Evolutionary conservation across 2,888 invertebrate species (phyloP).

Genomic region (Smittia aterrima): DNA sequence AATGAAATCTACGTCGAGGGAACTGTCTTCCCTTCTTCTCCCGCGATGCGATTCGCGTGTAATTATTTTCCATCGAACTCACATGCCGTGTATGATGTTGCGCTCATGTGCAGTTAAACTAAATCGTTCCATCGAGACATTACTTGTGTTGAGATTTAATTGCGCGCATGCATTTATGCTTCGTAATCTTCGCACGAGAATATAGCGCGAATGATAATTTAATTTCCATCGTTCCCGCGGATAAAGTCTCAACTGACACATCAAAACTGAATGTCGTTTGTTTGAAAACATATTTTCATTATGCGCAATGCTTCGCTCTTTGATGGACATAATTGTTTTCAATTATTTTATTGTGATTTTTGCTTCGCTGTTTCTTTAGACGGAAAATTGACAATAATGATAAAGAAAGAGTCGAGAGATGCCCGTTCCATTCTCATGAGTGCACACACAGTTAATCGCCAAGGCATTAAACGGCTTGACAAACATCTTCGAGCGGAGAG

Average conservation of each 20-base stretch:
- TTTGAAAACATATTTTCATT: slow-evolving; percentile 8
- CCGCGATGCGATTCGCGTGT: slow-evolving; percentile 3
- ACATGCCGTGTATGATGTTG: slow-evolving; percentile 14
- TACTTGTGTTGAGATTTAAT: slow-evolving; percentile 5
- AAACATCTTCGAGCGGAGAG: not conserved
- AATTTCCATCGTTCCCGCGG: slow-evolving; percentile 4
- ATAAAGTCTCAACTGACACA: not conserved
- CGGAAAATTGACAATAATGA: slow-evolving; percentile 21
- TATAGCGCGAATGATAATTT: slow-evolving; percentile 17
- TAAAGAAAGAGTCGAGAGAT: not conserved
- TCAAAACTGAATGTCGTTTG: not conserved
- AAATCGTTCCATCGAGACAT: slow-evolving; percentile 14
- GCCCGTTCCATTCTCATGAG: not conserved
- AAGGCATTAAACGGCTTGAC: not conserved
- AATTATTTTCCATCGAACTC: slow-evolving; percentile 29
- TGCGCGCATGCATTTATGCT: not conserved
- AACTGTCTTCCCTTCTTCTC: not conserved
- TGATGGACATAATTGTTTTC: slow-evolving; percentile 37
- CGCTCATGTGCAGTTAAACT: slow-evolving; percentile 5
- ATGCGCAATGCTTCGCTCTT: not conserved
- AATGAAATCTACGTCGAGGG: slow-evolving; percentile 9
- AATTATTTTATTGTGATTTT: slow-evolving; percentile 33
- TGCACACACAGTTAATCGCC: slow-evolving; percentile 8
- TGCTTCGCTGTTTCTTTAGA: not conserved
- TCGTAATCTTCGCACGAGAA: no score